Base-by-base conservation (phyloP, 2,888 invertebrate species). In the Aspidiotus rigidus region DNA sequence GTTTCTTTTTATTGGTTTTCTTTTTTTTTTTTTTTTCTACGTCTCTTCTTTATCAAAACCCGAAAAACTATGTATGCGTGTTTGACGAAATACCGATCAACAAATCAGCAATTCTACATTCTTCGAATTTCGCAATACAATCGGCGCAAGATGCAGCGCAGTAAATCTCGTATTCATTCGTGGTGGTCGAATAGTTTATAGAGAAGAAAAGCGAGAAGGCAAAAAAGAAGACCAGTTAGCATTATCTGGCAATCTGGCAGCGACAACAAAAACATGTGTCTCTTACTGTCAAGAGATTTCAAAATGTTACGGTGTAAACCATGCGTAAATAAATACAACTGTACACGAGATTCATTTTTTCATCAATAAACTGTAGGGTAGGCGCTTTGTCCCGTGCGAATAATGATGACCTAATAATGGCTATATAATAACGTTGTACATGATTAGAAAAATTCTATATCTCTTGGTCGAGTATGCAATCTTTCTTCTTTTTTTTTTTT, bases 11-110 rank as follows among this genome's bases (percentile, higher is more conserved):
- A 28, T 28, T 28, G 28, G 28, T 28, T 28, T 28, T 5, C 28
- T 5, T 28, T 28, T 28, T 28, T 28, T 28, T 28, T 28, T 28
- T 28, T 28, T 28, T 53, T 53, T 53, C 5, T 53, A 53, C 13
- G 53, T n/a, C 53, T 53, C 53, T 53, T 53, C n/a, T 53, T 53
- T 53, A 13, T 53, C n/a, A 53, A n/a, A 13, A 57, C 28, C 11
- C 28, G 39, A 9, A 28, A 49, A 49, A 49, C 49, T 13, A n/a
- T 49, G 49, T n/a, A n/a, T 11, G n/a, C 49, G n/a, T 6, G 49
- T 49, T 49, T 49, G 49, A 49, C 49, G 49, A 49, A 49, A 49
- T 49, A 49, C 49, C 49, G 49, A 49, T 49, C 49, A 49, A 49
- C 49, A 49, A 49, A 49, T 49, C 49, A 49, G n/a, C 49, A n/a